phyloP scores from a whole-genome alignment of 2,888 invertebrate species.

The Hypomecis punctinalis region DNA sequence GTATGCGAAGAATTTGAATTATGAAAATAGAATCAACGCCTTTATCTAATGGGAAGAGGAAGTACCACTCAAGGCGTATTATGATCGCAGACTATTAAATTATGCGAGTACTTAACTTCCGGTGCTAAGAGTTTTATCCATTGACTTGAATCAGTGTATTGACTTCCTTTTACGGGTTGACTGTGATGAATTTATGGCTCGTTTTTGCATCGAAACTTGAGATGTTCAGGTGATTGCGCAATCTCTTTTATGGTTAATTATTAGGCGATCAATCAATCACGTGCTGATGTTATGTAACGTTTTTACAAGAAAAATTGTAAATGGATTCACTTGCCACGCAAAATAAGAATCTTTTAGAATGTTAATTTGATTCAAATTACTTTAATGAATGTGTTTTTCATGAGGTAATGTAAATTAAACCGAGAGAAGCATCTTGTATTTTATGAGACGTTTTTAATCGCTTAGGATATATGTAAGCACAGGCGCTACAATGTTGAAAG shows the following conservation, averaged over 20 bases:
- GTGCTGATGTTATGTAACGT: neutral
- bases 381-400: too few relatives aligned
- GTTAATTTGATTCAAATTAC: too few relatives aligned
- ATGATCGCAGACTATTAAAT: conserved; percentile 43
- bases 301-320: too few relatives aligned
- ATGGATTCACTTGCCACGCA: too few relatives aligned
- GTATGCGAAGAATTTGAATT: conserved; percentile 25
- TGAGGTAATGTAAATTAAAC: too few relatives aligned
- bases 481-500: neutral
- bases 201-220: conserved; percentile 5
- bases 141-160: conserved; percentile 36
- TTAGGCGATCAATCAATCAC: neutral
- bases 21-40: conserved; percentile 20
- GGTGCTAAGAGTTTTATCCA: conserved; percentile 39
- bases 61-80: conserved; percentile 39
- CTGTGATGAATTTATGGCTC: conserved; percentile 17
- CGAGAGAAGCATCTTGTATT: too few relatives aligned
- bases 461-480: neutral
- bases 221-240: conserved; percentile 2
- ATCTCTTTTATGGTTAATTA: neutral
- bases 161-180: conserved; percentile 34
- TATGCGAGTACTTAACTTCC: conserved; percentile 42
- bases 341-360: too few relatives aligned
- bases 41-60: conserved; percentile 32
- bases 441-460: too few relatives aligned